Percentiles rank a stretch among this genome's conserved stretches.
Conservation (phyloP, 37 sponge, comb jelly and placozoan genomes). For the Beroe forskalii region DNA sequence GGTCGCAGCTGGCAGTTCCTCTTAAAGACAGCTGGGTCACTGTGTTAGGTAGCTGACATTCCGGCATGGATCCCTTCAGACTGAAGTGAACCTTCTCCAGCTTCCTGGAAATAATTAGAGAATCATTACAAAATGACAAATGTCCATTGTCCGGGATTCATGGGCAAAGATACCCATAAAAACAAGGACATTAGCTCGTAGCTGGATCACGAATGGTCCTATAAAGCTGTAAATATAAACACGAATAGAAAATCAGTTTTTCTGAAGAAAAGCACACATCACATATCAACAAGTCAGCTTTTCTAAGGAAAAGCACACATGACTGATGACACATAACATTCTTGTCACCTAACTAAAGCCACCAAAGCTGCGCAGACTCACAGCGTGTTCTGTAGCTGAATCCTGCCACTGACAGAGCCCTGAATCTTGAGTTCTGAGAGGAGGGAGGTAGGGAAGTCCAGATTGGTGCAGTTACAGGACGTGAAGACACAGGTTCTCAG, state of each 20-base stretch:
- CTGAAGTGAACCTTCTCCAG: conserved; percentile 39
- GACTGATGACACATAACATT: too few species aligned
- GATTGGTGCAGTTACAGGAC: neutral
- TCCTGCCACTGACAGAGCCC: neutral
- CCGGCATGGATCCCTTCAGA: neutral
- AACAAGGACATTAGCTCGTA: too few species aligned
- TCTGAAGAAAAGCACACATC: too few species aligned
- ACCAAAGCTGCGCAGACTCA: neutral
- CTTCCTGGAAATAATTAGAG: too few species aligned
- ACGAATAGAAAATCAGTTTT: too few species aligned
- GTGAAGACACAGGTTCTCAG: neutral
- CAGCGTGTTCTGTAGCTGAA: conserved; percentile 1
- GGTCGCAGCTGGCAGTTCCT: neutral
- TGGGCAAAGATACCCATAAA: too few species aligned
- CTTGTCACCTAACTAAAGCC: neutral
- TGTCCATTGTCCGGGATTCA: too few species aligned
- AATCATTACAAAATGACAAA: too few species aligned
- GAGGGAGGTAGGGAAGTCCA: conserved; percentile 39
- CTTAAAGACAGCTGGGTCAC: conserved; percentile 33
- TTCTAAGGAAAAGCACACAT: too few species aligned
- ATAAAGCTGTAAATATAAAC: too few species aligned
- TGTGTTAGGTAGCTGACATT: conserved; percentile 28
- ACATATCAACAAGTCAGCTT: too few species aligned
- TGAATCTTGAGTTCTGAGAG: conserved; percentile 1
- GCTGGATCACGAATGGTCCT: too few species aligned